Percentiles rank a stretch among this genome's conserved stretches.
Conservation (phyloP, 2,113 vertebrate genomes). For the Stictonetta naevosa region DNA sequence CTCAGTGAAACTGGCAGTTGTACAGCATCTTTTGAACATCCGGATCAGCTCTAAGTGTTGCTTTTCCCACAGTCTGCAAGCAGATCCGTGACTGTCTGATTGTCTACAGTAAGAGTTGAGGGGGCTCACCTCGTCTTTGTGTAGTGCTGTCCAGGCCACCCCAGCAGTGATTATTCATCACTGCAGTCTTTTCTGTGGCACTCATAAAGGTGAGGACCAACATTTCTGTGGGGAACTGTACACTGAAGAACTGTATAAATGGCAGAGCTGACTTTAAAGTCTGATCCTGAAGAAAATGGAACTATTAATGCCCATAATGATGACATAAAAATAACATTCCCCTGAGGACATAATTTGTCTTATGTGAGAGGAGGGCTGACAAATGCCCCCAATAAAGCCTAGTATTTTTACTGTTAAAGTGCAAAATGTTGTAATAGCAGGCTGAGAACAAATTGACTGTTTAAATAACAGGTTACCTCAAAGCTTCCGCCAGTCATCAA, state of each 20-base stretch:
- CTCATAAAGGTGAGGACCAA: background rate
- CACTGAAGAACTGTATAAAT: background rate
- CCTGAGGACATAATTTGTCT: slow-evolving; percentile 22
- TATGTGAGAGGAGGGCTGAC: background rate
- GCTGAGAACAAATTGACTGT: background rate
- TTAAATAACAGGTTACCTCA: slow-evolving; percentile 5
- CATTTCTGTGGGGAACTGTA: background rate
- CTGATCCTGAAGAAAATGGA: background rate
- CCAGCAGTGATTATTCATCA: background rate
- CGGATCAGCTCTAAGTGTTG: background rate
- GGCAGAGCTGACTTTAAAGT: background rate
- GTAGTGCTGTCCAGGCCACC: background rate
- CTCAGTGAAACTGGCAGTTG: background rate
- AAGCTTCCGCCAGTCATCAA: background rate
- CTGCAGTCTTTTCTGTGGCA: background rate
- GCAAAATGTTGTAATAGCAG: background rate
- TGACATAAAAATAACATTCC: slow-evolving; percentile 21
- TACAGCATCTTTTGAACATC: background rate
- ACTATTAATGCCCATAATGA: background rate
- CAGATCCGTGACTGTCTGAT: background rate
- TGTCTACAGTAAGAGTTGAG: background rate
- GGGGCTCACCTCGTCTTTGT: background rate
- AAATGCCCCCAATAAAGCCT: background rate
- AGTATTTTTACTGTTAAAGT: background rate
- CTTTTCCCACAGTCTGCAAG: background rate